These are phyloP conservation scores for Leptopilina drosophilae DNA, from an alignment of 2,888 invertebrate species.

Conservation along the genomic window DNA sequence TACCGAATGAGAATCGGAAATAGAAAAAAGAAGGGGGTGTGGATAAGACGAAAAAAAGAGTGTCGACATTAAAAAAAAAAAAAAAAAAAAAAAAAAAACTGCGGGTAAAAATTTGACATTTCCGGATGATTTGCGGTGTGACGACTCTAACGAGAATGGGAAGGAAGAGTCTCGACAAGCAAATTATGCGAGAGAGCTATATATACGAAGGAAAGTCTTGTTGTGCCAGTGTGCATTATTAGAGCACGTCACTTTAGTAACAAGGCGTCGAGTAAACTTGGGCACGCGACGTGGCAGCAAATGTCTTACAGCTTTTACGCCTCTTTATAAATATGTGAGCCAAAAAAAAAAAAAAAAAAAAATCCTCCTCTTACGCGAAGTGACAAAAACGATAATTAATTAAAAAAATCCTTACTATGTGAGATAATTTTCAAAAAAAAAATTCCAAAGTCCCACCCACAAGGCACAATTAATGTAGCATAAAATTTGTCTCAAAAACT, in stretches of 20 bases:
- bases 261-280: constrained; percentile 69
- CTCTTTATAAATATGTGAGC: not conserved
- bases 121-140: constrained; percentile 28
- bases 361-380: too few relatives aligned
- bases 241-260: constrained; percentile 70
- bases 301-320: constrained; percentile 45
- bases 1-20: too few relatives aligned
- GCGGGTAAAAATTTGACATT: not conserved
- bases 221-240: constrained; percentile 63
- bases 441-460: constrained; percentile 62
- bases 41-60: too few relatives aligned
- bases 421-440: constrained; percentile 57
- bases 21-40: too few relatives aligned
- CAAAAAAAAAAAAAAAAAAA: not conserved
- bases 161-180: constrained; percentile 30
- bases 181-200: constrained; percentile 44
- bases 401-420: constrained; percentile 65
- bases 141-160: constrained; percentile 23
- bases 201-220: constrained; percentile 10
- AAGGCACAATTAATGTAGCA: constrained; percentile 69
- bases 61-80: not conserved
- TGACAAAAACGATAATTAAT: constrained; percentile 75
- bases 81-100: too few relatives aligned
- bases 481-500: constrained; percentile 72
- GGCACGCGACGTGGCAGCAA: constrained; percentile 59